Evolutionary conservation across 2,113 vertebrate species (phyloP).

Genomic region (Saccopteryx leptura): DNA sequence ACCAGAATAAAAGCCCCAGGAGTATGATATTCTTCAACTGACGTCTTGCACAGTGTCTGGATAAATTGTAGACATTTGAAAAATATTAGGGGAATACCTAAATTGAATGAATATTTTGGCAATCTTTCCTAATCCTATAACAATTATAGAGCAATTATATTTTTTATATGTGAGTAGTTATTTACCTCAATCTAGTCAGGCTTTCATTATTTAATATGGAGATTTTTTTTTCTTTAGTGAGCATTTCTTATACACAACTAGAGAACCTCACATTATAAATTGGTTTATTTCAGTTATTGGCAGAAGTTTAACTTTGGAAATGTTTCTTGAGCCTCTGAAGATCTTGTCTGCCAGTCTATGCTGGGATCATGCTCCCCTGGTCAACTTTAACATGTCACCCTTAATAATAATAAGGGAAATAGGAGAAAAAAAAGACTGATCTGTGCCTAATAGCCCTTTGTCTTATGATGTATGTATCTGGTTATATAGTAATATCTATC

Average conservation of each 20-base stretch:
- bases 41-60: neutral
- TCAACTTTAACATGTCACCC: neutral
- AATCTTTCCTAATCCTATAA: neutral
- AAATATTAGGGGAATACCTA: neutral
- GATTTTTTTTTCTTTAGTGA: neutral
- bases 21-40: neutral
- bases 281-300: conserved; percentile 4
- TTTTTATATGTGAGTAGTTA: neutral
- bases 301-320: neutral
- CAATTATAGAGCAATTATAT: neutral
- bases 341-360: neutral
- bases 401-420: neutral
- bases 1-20: neutral
- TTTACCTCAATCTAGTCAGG: neutral
- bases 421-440: neutral
- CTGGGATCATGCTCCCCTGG: neutral
- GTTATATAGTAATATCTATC: neutral
- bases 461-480: neutral
- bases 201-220: conserved; percentile 8
- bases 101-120: neutral
- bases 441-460: neutral
- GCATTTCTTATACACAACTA: neutral
- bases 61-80: neutral
- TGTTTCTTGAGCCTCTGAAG: neutral
- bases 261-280: neutral